Evolutionary conservation across 2,888 invertebrate genomes (phyloP), one percentile per base, ranked within the genome.

Genomic region (Carpatolechia fugitivella): DNA sequence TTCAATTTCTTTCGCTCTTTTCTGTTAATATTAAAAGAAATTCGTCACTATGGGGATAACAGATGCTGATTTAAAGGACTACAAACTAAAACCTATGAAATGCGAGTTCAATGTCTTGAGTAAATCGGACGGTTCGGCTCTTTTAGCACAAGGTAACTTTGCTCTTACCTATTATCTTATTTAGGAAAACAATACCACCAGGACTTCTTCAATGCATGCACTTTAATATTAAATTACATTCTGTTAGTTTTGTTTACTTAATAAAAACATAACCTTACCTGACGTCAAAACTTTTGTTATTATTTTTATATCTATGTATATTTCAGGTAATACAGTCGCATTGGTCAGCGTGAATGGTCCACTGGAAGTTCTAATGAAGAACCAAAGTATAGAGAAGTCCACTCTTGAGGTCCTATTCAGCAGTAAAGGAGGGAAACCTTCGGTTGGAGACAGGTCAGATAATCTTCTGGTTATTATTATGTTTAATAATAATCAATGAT

Each of bases 311-410:
- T n/a, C n/a, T n/a, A n/a, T n/a, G n/a, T n/a, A n/a, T n/a, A n/a
- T 90, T 91, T 44, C 73, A 96, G 97, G 96, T 10, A 93, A 94
- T 59, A 96, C 97, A 13, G 93, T 94, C 48, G 93, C 95, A 0
- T 75, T 96, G 38, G 94, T 94, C 1, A 95, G 95, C 60, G 92
- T 96, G 33, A 95, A 96, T 81, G 98, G 97, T 0, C 97, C 97
- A 0, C 85, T 94, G 10, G 97, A 97, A 79, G 93, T 94, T 1
- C 95, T 94, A 80, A 84, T 92, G 62, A 93, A 93, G 61, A 96
- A 94, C 78, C 92, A 96, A 67, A 92, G 93, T 63, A 93, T 95
- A 52, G 96, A 96, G 61, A 95, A 93, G 78, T 94, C 96, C 0
- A 92, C 90, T n/a, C 82, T 98, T 6, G 97, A 97, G 78, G 94